Evolutionary conservation across 2,888 invertebrate genomes (phyloP).

Genomic region (Mechanitis mazaeus): DNA sequence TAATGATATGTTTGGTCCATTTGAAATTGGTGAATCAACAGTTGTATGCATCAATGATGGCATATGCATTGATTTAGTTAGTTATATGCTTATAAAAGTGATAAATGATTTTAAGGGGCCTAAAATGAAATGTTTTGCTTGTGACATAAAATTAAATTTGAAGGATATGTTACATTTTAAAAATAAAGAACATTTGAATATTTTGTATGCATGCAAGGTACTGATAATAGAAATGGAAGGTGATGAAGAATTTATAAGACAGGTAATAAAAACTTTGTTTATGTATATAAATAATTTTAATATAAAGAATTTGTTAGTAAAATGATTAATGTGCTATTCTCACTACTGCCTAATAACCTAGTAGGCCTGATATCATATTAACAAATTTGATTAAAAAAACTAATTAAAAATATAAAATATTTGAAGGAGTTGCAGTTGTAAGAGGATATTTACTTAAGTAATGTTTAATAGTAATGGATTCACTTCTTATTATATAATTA

Average conservation of each 20-base stretch:
- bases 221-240: conserved; percentile 26
- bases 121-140: conserved; percentile 44
- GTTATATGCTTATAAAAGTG: conserved; percentile 38
- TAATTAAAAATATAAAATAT: too few species aligned
- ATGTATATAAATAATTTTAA: too few species aligned
- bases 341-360: too few species aligned
- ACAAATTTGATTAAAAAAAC: too few species aligned
- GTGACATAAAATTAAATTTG: conserved; percentile 35
- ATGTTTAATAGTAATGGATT: too few species aligned
- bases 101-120: conserved; percentile 33
- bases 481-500: too few species aligned
- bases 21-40: conserved; percentile 26
- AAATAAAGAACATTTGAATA: conserved; percentile 37
- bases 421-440: too few species aligned
- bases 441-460: too few species aligned
- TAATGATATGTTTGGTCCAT: conserved; percentile 19
- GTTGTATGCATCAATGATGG: conserved; percentile 35
- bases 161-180: conserved; percentile 39
- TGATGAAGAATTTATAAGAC: conserved; percentile 44
- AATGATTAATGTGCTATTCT: too few species aligned
- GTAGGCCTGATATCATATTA: too few species aligned
- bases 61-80: conserved; percentile 31
- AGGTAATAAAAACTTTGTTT: conserved; percentile 37
- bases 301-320: too few species aligned
- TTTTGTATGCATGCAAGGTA: conserved; percentile 37